Evolutionary conservation across 2,113 vertebrate genomes (phyloP).

Genomic region (Tetrax tetrax): DNA sequence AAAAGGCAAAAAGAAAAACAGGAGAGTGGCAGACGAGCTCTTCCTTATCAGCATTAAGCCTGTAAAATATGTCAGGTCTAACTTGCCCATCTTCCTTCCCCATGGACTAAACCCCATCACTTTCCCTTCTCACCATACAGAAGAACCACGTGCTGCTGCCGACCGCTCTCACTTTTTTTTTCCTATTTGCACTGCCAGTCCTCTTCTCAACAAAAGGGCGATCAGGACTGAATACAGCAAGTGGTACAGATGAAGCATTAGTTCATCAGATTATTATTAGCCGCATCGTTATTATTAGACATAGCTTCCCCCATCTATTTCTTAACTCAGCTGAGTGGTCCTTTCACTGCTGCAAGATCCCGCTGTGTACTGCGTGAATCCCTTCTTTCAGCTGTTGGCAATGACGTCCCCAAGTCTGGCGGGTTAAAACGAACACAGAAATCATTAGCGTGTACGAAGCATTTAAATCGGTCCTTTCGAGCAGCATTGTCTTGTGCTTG

Average conservation of each 20-base stretch:
- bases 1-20: constrained; percentile 8
- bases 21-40: neutral
- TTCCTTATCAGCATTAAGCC: neutral
- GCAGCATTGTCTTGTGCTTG: neutral
- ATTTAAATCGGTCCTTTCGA: neutral
- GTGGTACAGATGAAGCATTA: neutral
- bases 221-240: neutral
- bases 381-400: neutral
- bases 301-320: neutral
- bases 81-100: neutral
- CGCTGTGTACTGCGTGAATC: neutral
- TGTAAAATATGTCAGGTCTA: neutral
- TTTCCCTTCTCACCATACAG: neutral
- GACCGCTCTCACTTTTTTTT: neutral
- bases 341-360: neutral
- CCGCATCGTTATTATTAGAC: neutral
- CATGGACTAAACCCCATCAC: neutral
- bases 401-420: neutral
- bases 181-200: neutral
- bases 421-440: neutral
- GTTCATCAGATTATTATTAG: constrained; percentile 19
- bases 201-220: neutral
- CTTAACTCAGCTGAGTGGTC: neutral
- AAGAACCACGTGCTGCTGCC: neutral
- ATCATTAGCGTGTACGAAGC: neutral